Evolutionary conservation across 2,888 invertebrate species (phyloP), one percentile per base, ranked within the genome.

Genomic region (Cerceris ruficornis): DNA sequence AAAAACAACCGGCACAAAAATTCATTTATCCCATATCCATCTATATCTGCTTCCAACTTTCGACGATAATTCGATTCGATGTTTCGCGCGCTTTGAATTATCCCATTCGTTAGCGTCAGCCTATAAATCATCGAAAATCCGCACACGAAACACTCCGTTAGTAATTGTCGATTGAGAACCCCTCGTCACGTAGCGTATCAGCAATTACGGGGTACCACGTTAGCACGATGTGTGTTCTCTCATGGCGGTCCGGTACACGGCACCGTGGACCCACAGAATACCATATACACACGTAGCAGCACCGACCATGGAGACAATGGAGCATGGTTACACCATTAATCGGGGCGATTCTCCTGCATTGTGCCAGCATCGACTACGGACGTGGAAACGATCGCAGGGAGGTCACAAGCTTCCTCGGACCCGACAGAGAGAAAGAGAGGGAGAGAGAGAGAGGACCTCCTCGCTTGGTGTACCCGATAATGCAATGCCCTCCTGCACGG

Each of bases 321-420:
- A 69, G 71, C 75, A 76, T 69, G 70, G 81, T 81, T 81, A 77
- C 72, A 66, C 69, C 76, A 75, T 84, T 84, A 84, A 84, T 81
- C 77, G 80, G 46, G 57, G 49, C 69, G 84, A 75, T 84, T 84
- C 81, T 62, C 80, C 55, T 52, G 69, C 72, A 73, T 81, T 81
- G 80, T 77, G 62, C 60, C 61, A 55, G 28, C 49, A 69, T 66
- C 54, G 70, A 49, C 50, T 41, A 64, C 15, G 65, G 14, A 66
- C 46, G 43, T 54, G 17, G 60, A 75, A 64, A 59, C 58, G 81
- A 59, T 77, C 57, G 15, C 49, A 65, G 60, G 59, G 39, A 69
- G 55, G 46, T 15, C 50, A 49, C 17, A 13, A 46, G 28, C 46
- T 11, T 52, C 43, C 46, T 59, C 15, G 50, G 46, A n/a, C 49